Conservation (phyloP, 2,888 invertebrate genomes). For the Drosophila rellima region DNA sequence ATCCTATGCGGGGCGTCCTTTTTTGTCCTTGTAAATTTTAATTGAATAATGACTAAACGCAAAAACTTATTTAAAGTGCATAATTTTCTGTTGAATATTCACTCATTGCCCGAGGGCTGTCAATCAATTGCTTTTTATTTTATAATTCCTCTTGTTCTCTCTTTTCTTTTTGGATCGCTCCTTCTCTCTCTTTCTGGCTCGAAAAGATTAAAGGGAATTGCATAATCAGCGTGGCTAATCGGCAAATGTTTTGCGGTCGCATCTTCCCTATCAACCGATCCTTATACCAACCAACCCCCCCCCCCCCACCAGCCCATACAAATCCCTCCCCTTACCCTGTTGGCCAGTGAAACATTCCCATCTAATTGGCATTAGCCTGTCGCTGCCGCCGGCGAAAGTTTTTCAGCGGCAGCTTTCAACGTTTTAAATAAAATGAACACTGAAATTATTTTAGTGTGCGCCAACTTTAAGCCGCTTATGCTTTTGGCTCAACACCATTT, state of each 20-base stretch:
- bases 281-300: too few species aligned
- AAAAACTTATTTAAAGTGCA: constrained; percentile 71
- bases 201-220: constrained; percentile 68
- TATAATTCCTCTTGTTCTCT: neutral
- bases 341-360: constrained; percentile 26
- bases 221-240: constrained; percentile 72
- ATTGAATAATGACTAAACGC: constrained; percentile 69
- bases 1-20: neutral
- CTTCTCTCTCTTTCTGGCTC: constrained; percentile 17
- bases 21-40: constrained; percentile 51
- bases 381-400: constrained; percentile 51
- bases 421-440: constrained; percentile 72
- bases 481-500: constrained; percentile 38
- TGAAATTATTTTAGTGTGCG: constrained; percentile 72
- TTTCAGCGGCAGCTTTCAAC: constrained; percentile 41
- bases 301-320: neutral
- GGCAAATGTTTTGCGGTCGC: constrained; percentile 66
- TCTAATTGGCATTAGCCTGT: constrained; percentile 73
- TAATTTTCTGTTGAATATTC: constrained; percentile 50
- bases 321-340: too few species aligned
- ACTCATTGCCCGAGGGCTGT: constrained; percentile 38
- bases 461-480: constrained; percentile 74
- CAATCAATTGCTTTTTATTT: constrained; percentile 53
- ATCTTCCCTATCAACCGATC: constrained; percentile 9
- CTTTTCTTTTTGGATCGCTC: too few species aligned